A percentile compares a stretch with the other conserved stretches of the same genome.
These are phyloP conservation scores for Pseudomyrmex cubaensis DNA, from an alignment of 1,140 invertebrate species.

Conservation along the genomic window DNA sequence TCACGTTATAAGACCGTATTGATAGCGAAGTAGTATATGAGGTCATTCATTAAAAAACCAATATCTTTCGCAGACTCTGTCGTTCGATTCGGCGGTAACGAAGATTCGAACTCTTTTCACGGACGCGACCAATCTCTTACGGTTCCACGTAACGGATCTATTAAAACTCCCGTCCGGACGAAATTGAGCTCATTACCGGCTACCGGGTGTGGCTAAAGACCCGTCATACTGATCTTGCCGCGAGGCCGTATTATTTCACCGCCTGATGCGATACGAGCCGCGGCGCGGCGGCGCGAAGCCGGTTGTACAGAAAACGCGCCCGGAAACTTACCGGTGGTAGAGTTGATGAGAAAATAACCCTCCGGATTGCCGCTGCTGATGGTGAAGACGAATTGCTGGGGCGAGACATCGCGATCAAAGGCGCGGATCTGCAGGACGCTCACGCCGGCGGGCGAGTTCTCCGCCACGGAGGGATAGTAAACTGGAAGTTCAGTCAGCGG, in stretches of 20 bases:
- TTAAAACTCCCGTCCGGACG: constrained; percentile 52
- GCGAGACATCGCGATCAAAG: constrained; percentile 91
- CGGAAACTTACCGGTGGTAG: constrained; percentile 90
- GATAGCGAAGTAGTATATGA: too few species aligned
- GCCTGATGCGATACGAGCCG: constrained; percentile 34
- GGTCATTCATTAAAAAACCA: background rate
- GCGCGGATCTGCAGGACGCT: constrained; percentile 92
- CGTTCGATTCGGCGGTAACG: constrained; percentile 7
- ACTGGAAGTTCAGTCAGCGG: constrained; percentile 94
- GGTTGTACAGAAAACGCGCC: constrained; percentile 8
- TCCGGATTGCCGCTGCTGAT: constrained; percentile 96
- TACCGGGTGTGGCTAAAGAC: constrained; percentile 45
- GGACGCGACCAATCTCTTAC: constrained; percentile 26
- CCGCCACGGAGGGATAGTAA: constrained; percentile 93
- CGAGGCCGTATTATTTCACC: constrained; percentile 57
- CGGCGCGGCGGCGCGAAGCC: background rate
- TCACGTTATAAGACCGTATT: background rate
- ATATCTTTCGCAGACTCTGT: constrained; percentile 19
- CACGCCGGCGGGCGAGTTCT: constrained; percentile 92
- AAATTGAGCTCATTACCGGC: constrained; percentile 64
- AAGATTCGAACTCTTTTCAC: constrained; percentile 44
- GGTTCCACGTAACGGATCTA: constrained; percentile 52
- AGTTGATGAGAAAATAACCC: constrained; percentile 95
- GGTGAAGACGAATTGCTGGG: constrained; percentile 90
- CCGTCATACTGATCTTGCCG: constrained; percentile 35